phyloP scores from a whole-genome alignment of 2,113 vertebrate genomes.

The Alosa alosa region DNA sequence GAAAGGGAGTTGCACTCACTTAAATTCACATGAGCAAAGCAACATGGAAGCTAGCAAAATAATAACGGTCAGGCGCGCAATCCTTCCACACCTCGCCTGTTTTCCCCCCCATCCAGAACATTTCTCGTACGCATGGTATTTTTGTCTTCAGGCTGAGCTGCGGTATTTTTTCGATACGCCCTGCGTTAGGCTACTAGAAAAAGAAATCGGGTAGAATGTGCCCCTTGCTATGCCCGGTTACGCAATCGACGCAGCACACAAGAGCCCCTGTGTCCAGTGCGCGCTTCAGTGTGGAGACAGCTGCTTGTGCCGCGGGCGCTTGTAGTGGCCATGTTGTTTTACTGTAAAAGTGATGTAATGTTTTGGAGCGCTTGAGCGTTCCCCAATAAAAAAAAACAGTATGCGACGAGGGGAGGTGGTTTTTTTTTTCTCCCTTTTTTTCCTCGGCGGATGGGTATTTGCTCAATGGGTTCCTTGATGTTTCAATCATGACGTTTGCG shows the following conservation, averaged over 20 bases:
- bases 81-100: constrained; percentile 22
- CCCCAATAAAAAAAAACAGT: constrained; percentile 59
- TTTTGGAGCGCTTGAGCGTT: constrained; percentile 59
- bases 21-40: background rate
- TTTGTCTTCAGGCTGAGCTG: constrained; percentile 4
- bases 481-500: background rate
- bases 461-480: background rate
- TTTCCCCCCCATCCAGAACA: background rate
- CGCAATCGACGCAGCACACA: constrained; percentile 64
- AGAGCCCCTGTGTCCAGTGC: constrained; percentile 59
- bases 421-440: background rate
- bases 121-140: constrained; percentile 15
- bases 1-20: background rate
- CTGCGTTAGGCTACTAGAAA: constrained; percentile 31
- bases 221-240: constrained; percentile 60
- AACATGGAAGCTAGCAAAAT: background rate
- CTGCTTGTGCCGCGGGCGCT: constrained; percentile 46
- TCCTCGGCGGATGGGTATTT: background rate
- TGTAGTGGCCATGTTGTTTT: constrained; percentile 61
- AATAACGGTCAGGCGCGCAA: background rate
- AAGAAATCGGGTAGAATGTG: constrained; percentile 30
- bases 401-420: constrained; percentile 44
- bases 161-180: constrained; percentile 8
- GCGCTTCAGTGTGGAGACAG: constrained; percentile 43
- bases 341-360: constrained; percentile 72